Evolutionary conservation across 2,888 invertebrate genomes (phyloP).

Genomic region (Ganaspis brasiliensis): DNA sequence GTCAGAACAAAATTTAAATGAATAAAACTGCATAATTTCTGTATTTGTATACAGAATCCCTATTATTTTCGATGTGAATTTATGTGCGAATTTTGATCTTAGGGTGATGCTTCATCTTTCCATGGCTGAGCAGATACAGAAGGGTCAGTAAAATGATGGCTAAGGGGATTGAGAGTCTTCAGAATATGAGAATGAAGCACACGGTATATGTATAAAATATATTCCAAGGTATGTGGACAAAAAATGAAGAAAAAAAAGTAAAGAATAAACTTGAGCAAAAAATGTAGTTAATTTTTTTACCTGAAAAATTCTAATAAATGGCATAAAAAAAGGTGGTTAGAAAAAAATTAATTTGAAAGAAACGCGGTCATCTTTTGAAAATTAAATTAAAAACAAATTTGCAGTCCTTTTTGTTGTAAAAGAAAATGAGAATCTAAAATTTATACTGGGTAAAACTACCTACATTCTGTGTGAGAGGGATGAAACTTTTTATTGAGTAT

Average conservation of each 20-base stretch:
- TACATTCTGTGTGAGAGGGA: too few relatives aligned
- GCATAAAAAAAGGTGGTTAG: background rate
- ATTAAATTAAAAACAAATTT: too few relatives aligned
- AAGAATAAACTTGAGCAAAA: background rate
- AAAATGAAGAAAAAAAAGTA: background rate
- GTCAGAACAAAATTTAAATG: too few relatives aligned
- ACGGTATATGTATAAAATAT: background rate
- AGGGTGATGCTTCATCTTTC: background rate
- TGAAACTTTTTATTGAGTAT: too few relatives aligned
- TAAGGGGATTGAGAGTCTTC: constrained; percentile 12
- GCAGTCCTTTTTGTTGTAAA: too few relatives aligned
- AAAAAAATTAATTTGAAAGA: too few relatives aligned
- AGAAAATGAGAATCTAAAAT: too few relatives aligned
- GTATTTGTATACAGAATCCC: background rate
- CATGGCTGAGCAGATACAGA: constrained; percentile 11
- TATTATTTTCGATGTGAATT: background rate
- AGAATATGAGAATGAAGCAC: background rate
- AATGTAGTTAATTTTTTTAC: background rate
- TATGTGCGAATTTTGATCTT: background rate
- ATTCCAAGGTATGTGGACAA: constrained; percentile 5
- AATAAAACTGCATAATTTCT: background rate
- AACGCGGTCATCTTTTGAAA: too few relatives aligned
- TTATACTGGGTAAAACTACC: too few relatives aligned
- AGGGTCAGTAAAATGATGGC: constrained; percentile 16
- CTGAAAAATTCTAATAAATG: too few relatives aligned